Evolutionary conservation across 2,888 invertebrate species (phyloP), one percentile per base, ranked within the genome.

Genomic region (Yponomeuta plumbellus): DNA sequence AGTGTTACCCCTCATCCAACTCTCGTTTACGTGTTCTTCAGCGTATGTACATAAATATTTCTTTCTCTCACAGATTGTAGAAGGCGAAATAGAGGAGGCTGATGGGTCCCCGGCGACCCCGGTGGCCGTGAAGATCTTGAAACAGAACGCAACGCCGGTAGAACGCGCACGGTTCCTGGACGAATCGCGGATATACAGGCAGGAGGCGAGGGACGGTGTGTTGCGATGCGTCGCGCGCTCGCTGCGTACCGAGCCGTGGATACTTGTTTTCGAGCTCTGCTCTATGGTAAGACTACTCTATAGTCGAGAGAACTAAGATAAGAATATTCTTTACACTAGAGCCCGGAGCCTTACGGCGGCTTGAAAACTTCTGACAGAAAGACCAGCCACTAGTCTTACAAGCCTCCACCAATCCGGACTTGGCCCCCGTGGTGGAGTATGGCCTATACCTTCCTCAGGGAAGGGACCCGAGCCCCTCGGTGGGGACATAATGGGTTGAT

Each of bases 111-210:
- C 78, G 10, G 74, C 78, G 40, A 92, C 93, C 34, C 44, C 44
- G 44, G 95, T 96, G n/a, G 94, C 95, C n/a, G 96, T 97, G 6
- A 94, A 96, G 80, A 95, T 96, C 69, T 91, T 97, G 58, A 94
- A 95, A 70, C 96, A 96, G 74, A 95, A 95, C 76, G 95, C 96
- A 17, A 93, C 93, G 17, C 88, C 93, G n/a, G 92, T 93, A 64
- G 96, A 97, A 75, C 95, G 96, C 77, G 93, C 95, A 69, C 92
- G 94, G 76, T 97, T 97, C 83, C 90, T 97, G 62, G 94, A 95
- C 71, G 97, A 97, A 79, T 94, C 94, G 17, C 91, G 92, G 64
- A 92, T 95, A 40, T 96, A 94, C 80, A 92, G 95, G 65, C 95
- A 95, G 74, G 79, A 94, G 61, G 89, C 91, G 6, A 97, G 97